Evolutionary conservation across 1,140 invertebrate genomes (phyloP).

Genomic region (Macrobrachium rosenbergii): DNA sequence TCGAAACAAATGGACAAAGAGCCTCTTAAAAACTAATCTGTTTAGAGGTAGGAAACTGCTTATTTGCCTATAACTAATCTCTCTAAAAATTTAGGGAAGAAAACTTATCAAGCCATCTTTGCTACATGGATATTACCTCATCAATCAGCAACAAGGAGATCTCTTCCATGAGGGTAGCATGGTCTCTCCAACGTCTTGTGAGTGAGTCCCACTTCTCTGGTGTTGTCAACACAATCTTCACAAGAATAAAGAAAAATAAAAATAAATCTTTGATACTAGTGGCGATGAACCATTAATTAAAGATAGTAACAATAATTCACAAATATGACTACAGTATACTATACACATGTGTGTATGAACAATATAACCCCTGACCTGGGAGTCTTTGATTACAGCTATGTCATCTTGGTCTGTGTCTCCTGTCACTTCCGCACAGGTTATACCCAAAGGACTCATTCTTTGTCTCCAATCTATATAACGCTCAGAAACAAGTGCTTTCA

Average conservation of each 20-base stretch:
- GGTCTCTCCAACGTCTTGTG: slow-evolving; percentile 80
- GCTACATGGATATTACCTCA: slow-evolving; percentile 74
- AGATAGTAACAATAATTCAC: neutral
- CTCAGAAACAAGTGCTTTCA: slow-evolving; percentile 84
- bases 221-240: slow-evolving; percentile 82
- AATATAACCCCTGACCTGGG: slow-evolving; percentile 22
- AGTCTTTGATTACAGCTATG: slow-evolving; percentile 69
- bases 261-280: slow-evolving; percentile 68
- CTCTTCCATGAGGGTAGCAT: slow-evolving; percentile 75
- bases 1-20: no score
- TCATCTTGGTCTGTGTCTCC: slow-evolving; percentile 81
- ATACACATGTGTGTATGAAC: no score
- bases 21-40: no score
- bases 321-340: neutral
- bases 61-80: neutral
- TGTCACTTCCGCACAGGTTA: slow-evolving; percentile 80
- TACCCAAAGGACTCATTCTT: slow-evolving; percentile 78
- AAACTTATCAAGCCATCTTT: neutral
- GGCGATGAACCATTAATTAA: neutral
- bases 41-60: no score
- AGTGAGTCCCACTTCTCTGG: slow-evolving; percentile 89
- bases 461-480: slow-evolving; percentile 79
- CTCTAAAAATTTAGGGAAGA: slow-evolving; percentile 3
- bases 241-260: slow-evolving; percentile 71
- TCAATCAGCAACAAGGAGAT: slow-evolving; percentile 85